Percentiles rank a stretch among this genome's conserved stretches.
Evolutionary conservation across 2,888 invertebrate species (phyloP).

Genomic region (Meliscaeva auricollis): DNA sequence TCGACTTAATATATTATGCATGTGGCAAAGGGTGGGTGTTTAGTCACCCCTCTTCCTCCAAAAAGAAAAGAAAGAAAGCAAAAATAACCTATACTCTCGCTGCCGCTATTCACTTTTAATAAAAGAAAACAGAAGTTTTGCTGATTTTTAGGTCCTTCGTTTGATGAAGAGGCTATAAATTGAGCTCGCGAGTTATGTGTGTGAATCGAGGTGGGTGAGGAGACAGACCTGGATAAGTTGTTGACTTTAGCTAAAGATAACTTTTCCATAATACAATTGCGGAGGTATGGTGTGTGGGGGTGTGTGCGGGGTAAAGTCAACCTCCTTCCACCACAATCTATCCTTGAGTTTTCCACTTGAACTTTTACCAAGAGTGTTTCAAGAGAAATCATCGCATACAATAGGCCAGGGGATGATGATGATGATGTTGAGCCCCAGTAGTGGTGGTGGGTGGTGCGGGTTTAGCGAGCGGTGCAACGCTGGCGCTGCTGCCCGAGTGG

Average conservation of each 20-base stretch:
- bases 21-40: conserved; percentile 60
- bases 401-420: neutral
- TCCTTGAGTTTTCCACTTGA: conserved; percentile 69
- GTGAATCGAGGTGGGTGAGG: neutral
- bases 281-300: neutral
- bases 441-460: neutral
- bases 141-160: conserved; percentile 68
- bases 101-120: conserved; percentile 48
- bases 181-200: conserved; percentile 10
- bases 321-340: neutral
- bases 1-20: conserved; percentile 75
- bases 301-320: neutral
- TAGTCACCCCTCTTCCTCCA: conserved; percentile 10
- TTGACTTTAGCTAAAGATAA: conserved; percentile 71
- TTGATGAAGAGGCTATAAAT: conserved; percentile 54
- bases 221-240: conserved; percentile 49
- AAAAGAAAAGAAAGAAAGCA: neutral
- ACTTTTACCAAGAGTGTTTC: conserved; percentile 68
- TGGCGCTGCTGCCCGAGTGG: neutral
- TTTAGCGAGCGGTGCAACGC: neutral
- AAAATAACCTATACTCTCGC: neutral
- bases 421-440: neutral
- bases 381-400: conserved; percentile 42
- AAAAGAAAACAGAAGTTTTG: conserved; percentile 73
- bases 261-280: conserved; percentile 45